Evolutionary conservation across 2,797 vertebrate genomes (phyloP).

Genomic region (Brachymystax lenok): DNA sequence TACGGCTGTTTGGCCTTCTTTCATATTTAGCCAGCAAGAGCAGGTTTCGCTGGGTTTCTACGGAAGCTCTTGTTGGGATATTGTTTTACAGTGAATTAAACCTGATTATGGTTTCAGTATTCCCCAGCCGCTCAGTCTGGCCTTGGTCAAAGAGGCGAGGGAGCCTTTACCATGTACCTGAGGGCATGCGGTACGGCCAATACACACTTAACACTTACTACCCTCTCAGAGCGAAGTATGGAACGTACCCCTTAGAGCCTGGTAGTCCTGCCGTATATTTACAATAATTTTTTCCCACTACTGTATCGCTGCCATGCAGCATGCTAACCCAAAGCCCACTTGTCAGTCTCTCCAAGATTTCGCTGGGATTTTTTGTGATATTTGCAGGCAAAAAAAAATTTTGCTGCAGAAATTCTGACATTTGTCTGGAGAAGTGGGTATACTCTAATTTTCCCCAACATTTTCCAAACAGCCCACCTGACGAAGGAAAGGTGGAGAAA

Average conservation of each 20-base stretch:
- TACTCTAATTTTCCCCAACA: no score
- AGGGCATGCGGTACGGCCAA: slow-evolving; percentile 14
- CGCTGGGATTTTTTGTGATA: no score
- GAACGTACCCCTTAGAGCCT: neutral
- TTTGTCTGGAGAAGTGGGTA: no score
- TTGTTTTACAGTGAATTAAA: slow-evolving; percentile 59
- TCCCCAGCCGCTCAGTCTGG: slow-evolving; percentile 41
- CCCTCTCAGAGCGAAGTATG: neutral
- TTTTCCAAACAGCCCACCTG: no score
- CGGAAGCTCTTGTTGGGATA: slow-evolving; percentile 23
- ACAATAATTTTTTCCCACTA: neutral
- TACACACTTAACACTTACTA: slow-evolving; percentile 7
- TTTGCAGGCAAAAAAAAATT: no score
- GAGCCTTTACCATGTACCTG: slow-evolving; percentile 28
- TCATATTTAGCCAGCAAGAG: slow-evolving; percentile 31
- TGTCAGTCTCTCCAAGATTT: no score
- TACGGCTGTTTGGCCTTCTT: slow-evolving; percentile 50
- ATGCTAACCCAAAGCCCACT: no score
- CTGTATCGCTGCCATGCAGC: neutral
- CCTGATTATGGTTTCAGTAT: slow-evolving; percentile 54
- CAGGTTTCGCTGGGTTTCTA: slow-evolving; percentile 20
- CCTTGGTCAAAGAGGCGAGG: slow-evolving; percentile 40
- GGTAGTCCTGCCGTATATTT: neutral
- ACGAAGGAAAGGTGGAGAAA: no score
- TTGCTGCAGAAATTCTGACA: no score